Percentiles rank a stretch among this genome's conserved stretches.
These are phyloP conservation scores for Eupeodes corollae DNA, from an alignment of 1,140 invertebrate species.

Conservation along the genomic window DNA sequence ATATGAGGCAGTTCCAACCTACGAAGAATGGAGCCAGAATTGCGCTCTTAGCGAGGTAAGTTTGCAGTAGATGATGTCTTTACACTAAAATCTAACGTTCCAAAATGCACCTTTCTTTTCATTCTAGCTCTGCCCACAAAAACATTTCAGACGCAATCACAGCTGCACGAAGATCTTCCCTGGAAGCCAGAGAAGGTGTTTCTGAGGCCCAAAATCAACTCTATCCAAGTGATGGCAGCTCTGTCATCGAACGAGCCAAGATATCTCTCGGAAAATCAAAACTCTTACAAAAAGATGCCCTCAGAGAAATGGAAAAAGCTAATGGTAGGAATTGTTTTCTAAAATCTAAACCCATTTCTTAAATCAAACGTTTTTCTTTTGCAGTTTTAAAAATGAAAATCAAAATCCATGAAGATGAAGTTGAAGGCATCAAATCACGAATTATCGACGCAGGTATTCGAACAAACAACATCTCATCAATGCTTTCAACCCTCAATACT, in stretches of 20 bases:
- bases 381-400: slow-evolving; percentile 29
- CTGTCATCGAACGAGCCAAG: slow-evolving; percentile 38
- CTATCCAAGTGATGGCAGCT: slow-evolving; percentile 35
- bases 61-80: slow-evolving; percentile 1
- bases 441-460: slow-evolving; percentile 42
- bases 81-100: background rate
- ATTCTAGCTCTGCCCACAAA: slow-evolving; percentile 61
- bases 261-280: slow-evolving; percentile 37
- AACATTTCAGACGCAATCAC: slow-evolving; percentile 59
- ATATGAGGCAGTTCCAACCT: slow-evolving; percentile 38
- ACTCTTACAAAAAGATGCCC: slow-evolving; percentile 33
- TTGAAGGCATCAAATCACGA: slow-evolving; percentile 40
- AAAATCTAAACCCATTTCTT: background rate
- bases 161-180: slow-evolving; percentile 51
- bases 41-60: slow-evolving; percentile 37
- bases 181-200: slow-evolving; percentile 46
- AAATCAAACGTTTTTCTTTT: background rate
- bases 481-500: slow-evolving; percentile 18
- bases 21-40: slow-evolving; percentile 31
- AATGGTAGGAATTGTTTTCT: slow-evolving; percentile 25
- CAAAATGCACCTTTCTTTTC: slow-evolving; percentile 2
- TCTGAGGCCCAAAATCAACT: slow-evolving; percentile 23
- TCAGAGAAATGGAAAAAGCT: slow-evolving; percentile 38
- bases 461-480: slow-evolving; percentile 42
- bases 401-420: slow-evolving; percentile 38